Evolutionary conservation across 1,140 invertebrate species (phyloP), one percentile per base, ranked within the genome.

Genomic region (Ostrea denselamellosa): DNA sequence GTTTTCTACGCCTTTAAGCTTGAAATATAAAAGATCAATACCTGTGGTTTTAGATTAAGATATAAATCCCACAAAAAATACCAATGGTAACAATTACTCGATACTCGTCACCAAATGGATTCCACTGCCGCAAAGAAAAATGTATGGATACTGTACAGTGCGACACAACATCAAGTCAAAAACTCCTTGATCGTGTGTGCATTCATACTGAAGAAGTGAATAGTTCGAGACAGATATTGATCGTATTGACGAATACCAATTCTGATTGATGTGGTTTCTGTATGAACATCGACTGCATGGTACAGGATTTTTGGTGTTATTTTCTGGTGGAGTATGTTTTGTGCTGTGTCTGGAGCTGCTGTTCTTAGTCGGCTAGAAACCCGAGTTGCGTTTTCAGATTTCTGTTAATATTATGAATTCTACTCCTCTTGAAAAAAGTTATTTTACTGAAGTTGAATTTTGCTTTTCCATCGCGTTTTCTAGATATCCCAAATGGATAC

Each of bases 121-220:
- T 19, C 14, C 56, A 58, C 3, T 58, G 19, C 56, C 56, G 3
- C 19, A 17, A 5, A 58, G 5, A 58, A 19, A 17, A 14, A 58
- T 44, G 56, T n/a, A n/a, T n/a, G 14, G 0, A 58, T 58, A 19
- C 17, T 56, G 10, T 5, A 58, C 56, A 58, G 0, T 58, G 14
- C 56, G 0, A 58, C 19, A 58, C 4, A 58, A 10, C 14, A 19
- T 19, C 0, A 58, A 12, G 19, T 58, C 56, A 19, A 58, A 19
- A 58, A 17, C 7, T 71, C 68, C 68, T 71, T 28, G 22, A 71
- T 25, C 68, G 8, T 14, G 68, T 28, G 25, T 71, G 22, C 25
- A 71, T 71, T 71, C 68, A 71, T 14, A 71, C n/a, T 34, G 22
- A 58, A 71, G 68, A 34, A 71, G 12, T 71, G 68, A 71, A 25